Base-by-base conservation (phyloP, 2,113 vertebrate species). In the Thunnus thynnus region DNA sequence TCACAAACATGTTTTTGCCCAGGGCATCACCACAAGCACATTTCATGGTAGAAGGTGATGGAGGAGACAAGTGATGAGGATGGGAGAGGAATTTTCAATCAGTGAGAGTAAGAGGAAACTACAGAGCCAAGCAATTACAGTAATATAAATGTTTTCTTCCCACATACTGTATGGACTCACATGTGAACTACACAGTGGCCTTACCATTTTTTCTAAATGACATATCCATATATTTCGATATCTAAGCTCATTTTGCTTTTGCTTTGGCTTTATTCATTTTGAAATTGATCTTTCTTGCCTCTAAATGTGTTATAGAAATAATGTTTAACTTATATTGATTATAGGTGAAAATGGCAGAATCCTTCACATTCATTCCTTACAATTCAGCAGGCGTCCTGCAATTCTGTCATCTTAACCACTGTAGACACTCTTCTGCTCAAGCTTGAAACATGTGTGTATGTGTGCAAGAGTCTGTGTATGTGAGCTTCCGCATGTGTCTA, bases 1-100 rank as follows among this genome's bases (percentile, higher is more conserved):
- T 54, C 50, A 47, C 58, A 78, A 80, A 80, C 64, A 69, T 54
- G 13, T 66, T 83, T 68, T 80, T 78, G 83, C 87, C 81, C 76
- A 56, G 47, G 54, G 80, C 72, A 20, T 80, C 67, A 85, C 72
- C 73, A 72, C 27, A 0, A 76, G 72, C 78, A 20, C 25, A 57
- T 52, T 18, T 48, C 41, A 51, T 80, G 76, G 46, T 50, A 71
- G 48, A 67, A 69, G 55, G 51, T 22, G 67, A 73, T 17, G 14
- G 61, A 61, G 56, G 22, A 80, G 54, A 74, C 13, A 60, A 68
- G 72, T 66, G 78, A 75, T 72, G 58, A 75, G 54, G 62, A 79
- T 63, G 71, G 54, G 36, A 14, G 44, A 50, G 18, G 68, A 80
- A 52, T 71, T 67, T 47, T 62, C 44, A 80, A 72, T 80, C 78